Evolutionary conservation across 2,888 invertebrate genomes (phyloP).

Genomic region (Trissolcus brochymenae): DNA sequence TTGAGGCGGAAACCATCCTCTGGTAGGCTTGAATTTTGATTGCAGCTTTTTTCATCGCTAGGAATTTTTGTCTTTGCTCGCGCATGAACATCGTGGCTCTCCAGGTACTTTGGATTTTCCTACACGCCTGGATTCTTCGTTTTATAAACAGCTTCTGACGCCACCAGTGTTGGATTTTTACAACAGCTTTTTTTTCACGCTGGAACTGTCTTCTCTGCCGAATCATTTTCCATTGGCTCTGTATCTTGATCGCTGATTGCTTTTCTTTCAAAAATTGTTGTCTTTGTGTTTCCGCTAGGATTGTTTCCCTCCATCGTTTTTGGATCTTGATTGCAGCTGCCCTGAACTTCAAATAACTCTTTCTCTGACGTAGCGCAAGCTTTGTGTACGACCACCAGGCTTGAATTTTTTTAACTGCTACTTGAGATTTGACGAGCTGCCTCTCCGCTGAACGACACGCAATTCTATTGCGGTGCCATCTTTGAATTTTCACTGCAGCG

Average conservation of each 20-base stretch:
- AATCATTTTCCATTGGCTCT: conserved; percentile 38
- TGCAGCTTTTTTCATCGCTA: conserved; percentile 48
- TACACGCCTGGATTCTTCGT: conserved; percentile 39
- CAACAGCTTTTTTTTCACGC: conserved; percentile 40
- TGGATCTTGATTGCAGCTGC: conserved; percentile 61
- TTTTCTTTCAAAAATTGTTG: conserved; percentile 42
- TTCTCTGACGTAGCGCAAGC: conserved; percentile 15
- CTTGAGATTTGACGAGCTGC: conserved; percentile 40
- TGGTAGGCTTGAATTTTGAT: conserved; percentile 70
- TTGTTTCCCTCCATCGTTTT: conserved; percentile 66
- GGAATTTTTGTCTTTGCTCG: conserved; percentile 65
- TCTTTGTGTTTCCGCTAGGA: conserved; percentile 58
- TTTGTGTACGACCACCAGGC: conserved; percentile 33
- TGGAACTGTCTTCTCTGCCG: not conserved
- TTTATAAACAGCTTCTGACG: conserved; percentile 8
- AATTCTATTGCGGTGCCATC: conserved; percentile 73
- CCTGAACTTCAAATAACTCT: conserved; percentile 45
- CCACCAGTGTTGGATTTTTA: conserved; percentile 30
- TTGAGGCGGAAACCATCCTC: conserved; percentile 65
- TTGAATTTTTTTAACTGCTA: conserved; percentile 42
- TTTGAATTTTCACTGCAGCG: conserved; percentile 78
- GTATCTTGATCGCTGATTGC: conserved; percentile 59
- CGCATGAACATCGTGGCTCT: conserved; percentile 63
- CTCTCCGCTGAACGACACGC: conserved; percentile 44
- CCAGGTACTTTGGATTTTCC: conserved; percentile 70